These are phyloP conservation scores for Zoanthus gigantus DNA, from an alignment of 92 coral and sea anemone genomes.

Conservation along the genomic window DNA sequence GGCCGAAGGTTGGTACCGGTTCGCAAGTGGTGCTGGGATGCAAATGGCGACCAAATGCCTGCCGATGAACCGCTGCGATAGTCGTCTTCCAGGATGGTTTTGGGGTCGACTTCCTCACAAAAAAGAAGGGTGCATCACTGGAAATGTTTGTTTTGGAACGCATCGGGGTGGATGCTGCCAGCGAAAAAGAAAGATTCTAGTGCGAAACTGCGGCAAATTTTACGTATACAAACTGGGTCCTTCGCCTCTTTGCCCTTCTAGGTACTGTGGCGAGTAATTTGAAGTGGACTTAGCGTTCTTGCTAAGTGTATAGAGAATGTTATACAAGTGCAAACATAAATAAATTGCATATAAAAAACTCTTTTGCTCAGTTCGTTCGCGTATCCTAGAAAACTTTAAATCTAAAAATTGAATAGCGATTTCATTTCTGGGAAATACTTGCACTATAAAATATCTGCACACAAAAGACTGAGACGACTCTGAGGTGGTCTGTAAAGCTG, in stretches of 20 bases:
- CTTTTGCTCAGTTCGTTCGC: too few relatives aligned
- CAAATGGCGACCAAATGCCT: slow-evolving; percentile 79
- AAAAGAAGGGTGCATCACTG: slow-evolving; percentile 77
- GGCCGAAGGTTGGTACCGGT: slow-evolving; percentile 93
- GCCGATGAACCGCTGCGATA: slow-evolving; percentile 67
- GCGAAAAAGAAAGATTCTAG: slow-evolving; percentile 64
- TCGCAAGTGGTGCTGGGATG: slow-evolving; percentile 80
- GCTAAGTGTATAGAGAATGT: background rate
- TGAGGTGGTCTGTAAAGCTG: too few relatives aligned
- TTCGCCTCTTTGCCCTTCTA: slow-evolving; percentile 68
- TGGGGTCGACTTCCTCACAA: slow-evolving; percentile 82
- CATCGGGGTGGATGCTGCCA: slow-evolving; percentile 69
- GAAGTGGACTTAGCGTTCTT: background rate
- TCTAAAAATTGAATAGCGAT: too few relatives aligned
- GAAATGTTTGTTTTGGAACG: slow-evolving; percentile 85
- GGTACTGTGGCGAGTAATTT: slow-evolving; percentile 70
- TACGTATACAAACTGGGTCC: slow-evolving; percentile 86
- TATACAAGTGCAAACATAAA: too few relatives aligned
- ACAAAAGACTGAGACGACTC: too few relatives aligned
- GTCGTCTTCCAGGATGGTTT: slow-evolving; percentile 89
- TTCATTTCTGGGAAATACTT: too few relatives aligned
- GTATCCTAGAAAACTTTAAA: too few relatives aligned
- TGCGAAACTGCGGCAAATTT: slow-evolving; percentile 82
- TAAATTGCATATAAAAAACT: too few relatives aligned
- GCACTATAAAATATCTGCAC: too few relatives aligned